phyloP scores from a whole-genome alignment of 2,888 invertebrate species.

The Drosophila falleni region DNA sequence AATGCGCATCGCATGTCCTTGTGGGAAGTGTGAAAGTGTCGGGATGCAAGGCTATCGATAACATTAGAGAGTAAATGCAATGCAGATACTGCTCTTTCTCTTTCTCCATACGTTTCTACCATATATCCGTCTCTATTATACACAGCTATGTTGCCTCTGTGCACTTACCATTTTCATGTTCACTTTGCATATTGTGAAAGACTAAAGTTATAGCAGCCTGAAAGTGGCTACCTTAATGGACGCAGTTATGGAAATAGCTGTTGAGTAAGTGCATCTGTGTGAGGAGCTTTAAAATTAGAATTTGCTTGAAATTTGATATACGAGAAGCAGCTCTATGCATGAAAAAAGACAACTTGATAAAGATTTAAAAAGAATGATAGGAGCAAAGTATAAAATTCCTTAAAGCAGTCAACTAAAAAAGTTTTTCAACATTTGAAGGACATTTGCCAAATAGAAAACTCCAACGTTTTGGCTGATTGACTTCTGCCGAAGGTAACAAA shows the following conservation, averaged over 20 bases:
- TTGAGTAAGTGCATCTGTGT: neutral
- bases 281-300: neutral
- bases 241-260: slow-evolving; percentile 17
- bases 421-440: neutral
- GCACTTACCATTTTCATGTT: slow-evolving; percentile 25
- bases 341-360: neutral
- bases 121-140: neutral
- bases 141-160: slow-evolving; percentile 1
- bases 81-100: slow-evolving; percentile 1
- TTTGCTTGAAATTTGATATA: neutral
- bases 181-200: slow-evolving; percentile 34
- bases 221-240: slow-evolving; percentile 21
- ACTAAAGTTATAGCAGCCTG: slow-evolving; percentile 25
- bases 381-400: neutral
- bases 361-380: neutral
- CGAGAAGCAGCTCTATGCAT: neutral
- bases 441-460: slow-evolving; percentile 34
- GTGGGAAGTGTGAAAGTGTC: neutral
- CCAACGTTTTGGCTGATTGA: slow-evolving; percentile 50
- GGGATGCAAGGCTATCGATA: slow-evolving; percentile 33
- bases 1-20: slow-evolving; percentile 24
- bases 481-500: slow-evolving; percentile 45
- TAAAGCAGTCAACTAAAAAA: no score
- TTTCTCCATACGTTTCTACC: neutral
- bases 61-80: slow-evolving; percentile 8